Conservation (phyloP, 2,113 vertebrate species). For the Ovis canadensis region DNA sequence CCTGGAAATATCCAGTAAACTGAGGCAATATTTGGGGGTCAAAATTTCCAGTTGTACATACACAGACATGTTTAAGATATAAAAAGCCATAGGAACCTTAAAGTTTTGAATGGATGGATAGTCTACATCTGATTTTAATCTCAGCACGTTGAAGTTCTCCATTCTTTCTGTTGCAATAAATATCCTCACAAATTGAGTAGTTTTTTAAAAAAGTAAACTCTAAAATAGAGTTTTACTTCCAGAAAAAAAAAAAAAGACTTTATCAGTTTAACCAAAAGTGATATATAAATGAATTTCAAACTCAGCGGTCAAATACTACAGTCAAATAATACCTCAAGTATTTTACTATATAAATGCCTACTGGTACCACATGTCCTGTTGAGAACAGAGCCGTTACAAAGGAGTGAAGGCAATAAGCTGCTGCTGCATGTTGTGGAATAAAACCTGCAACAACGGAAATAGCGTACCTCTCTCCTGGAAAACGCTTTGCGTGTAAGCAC, state of each 20-base stretch:
- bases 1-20: constrained; percentile 3
- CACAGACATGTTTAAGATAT: background rate
- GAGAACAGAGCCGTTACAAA: background rate
- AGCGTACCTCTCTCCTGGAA: background rate
- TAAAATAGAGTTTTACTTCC: background rate
- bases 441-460: background rate
- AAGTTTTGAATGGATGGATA: background rate
- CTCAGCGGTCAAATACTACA: background rate
- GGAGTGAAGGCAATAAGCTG: background rate
- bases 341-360: background rate
- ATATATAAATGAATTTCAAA: background rate
- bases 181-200: background rate
- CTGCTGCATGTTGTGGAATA: background rate
- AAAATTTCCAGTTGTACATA: background rate
- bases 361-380: background rate
- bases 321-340: background rate
- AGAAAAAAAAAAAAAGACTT: background rate
- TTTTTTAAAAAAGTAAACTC: background rate
- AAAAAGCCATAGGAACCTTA: background rate
- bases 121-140: background rate
- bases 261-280: constrained; percentile 6
- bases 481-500: background rate
- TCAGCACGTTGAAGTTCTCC: background rate
- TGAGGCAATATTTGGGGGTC: background rate
- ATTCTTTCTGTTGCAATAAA: background rate